Evolutionary conservation across 1,140 invertebrate genomes (phyloP), one percentile per base, ranked within the genome.

Genomic region (Zelostemma sp.): DNA sequence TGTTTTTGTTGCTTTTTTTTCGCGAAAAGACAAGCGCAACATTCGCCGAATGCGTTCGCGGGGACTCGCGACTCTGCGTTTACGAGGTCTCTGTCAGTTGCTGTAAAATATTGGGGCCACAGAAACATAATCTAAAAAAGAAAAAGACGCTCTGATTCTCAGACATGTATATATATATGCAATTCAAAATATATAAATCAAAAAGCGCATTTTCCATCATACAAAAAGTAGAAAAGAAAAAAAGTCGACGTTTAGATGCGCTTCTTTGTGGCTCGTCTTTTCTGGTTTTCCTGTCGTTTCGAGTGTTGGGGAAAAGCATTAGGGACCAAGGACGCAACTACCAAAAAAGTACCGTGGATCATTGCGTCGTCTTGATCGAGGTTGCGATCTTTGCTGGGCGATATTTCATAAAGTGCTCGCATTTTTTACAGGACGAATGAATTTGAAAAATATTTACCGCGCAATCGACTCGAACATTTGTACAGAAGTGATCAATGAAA

Each of bases 81-180:
- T 63, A 15, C 33, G 46, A 55, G 60, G 60, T 68, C 60, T 68
- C 59, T 62, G 59, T 62, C 66, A 58, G 55, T 62, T 58, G 74
- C 67, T 80, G 70, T 79, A 80, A 81, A 81, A 77, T 80, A 80
- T 80, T 79, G 80, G 78, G 80, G 80, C 80, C 80, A 82, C 60
- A 67, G n/a, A 80, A 80, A 82, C 77, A 81, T 81, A 82, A 81
- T 82, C 80, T 80, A 78, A 81, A 74, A 69, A 55, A 65, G 35
- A 68, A 61, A 65, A 45, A 57, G 43, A 72, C 76, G 74, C 74
- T 80, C 75, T 78, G 64, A 79, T 79, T 76, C 72, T 74, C 65
- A 71, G 54, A 72, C 63, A 63, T 56, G 47, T 72, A 66, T 72
- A 58, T 61, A 73, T 62, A 73, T 16, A 68, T 59, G 66, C 63